Evolutionary conservation across 2,113 vertebrate genomes (phyloP), one percentile per base, ranked within the genome.

Genomic region (Mustelus asterias): DNA sequence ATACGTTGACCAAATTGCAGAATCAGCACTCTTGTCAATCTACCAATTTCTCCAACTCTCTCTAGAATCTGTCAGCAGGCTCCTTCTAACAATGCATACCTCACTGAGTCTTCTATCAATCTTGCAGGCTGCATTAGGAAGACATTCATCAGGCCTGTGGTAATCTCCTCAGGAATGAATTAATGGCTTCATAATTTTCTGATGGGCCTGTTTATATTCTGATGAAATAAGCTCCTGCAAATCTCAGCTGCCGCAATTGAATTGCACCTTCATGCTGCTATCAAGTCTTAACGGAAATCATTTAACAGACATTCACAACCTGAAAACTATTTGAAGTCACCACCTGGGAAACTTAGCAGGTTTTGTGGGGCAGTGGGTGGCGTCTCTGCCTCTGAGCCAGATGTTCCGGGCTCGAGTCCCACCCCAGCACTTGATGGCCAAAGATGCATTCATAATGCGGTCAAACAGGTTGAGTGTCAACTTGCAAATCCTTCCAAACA

Each of bases 101-200:
- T 94, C 37, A 26, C 65, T 41, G 93, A 13, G 7, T 8, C 44
- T 95, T 48, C 67, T 1, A 95, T 72, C 93, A 95, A 95, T 95
- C 94, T 48, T 69, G 37, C 69, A 14, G 24, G 14, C 13, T 29
- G 6, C 41, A 11, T 72, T 18, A 54, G 69, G 54, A 72, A 95
- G 44, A 70, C 69, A 54, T 48, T 95, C 24, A 48, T 72, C 67
- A 95, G 67, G 44, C 44, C 44, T 54, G 13, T 29, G 48, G 9
- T 90, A 63, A 60, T 90, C 54, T n/a, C 54, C 48, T 33, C 29
- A 90, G 3, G 7, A 54, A 10, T 90, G 88, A 60, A 67, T 94
- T 90, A 70, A 94, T 44, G 92, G 22, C 65, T 54, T 95, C 48
- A 95, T 72, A 54, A 95, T 72, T 60, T 90, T 48, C 67, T 18